Percentiles rank a stretch among this genome's conserved stretches.
phyloP scores from a whole-genome alignment of 2,113 vertebrate species.

The Hippotragus niger region DNA sequence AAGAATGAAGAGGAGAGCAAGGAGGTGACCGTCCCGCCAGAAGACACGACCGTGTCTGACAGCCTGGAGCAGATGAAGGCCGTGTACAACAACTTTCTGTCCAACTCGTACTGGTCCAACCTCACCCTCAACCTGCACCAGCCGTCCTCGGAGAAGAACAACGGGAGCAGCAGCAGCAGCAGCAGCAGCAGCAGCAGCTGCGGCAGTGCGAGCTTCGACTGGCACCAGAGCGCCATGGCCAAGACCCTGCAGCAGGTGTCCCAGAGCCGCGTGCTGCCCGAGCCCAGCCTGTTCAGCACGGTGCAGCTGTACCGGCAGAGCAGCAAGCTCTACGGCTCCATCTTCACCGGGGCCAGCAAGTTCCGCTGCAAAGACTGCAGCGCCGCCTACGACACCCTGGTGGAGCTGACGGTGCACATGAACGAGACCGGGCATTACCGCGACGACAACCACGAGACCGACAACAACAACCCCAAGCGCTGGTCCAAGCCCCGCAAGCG shows the following conservation, averaged over 20 bases:
- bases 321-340: constrained; percentile 97
- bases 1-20: constrained; percentile 97
- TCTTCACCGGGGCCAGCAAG: constrained; percentile 99
- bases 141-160: constrained; percentile 87
- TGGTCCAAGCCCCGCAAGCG: constrained; percentile 99
- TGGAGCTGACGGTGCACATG: constrained; percentile 98
- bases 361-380: constrained; percentile 99
- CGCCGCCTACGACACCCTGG: constrained; percentile 96
- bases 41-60: constrained; percentile 88
- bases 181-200: constrained; percentile 97
- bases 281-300: constrained; percentile 97
- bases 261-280: constrained; percentile 88
- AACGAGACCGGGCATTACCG: constrained; percentile 98
- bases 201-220: constrained; percentile 95
- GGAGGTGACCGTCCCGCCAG: constrained; percentile 84
- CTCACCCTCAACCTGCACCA: constrained; percentile 93
- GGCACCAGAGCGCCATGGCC: constrained; percentile 98
- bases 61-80: constrained; percentile 99
- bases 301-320: constrained; percentile 98
- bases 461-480: constrained; percentile 92
- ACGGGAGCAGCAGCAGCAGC: constrained; percentile 94
- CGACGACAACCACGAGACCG: constrained; percentile 98
- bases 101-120: constrained; percentile 99
- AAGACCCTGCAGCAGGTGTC: constrained; percentile 97
- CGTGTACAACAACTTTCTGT: constrained; percentile 97